Conservation (phyloP, 2,113 vertebrate genomes). For the Syngnathus floridae region DNA sequence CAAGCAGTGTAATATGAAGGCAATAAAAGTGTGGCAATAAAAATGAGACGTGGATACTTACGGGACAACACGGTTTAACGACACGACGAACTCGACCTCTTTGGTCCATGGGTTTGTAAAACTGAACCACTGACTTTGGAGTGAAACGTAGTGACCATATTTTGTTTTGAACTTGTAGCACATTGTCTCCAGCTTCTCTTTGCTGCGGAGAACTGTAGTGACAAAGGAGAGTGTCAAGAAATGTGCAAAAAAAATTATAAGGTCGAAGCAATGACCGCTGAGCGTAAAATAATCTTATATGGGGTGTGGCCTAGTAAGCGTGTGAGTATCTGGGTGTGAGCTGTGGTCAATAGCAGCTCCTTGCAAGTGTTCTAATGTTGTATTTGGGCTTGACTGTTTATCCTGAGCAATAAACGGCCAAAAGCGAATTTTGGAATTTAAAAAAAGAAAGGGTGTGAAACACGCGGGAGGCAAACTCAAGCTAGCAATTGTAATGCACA, state of each 20-base stretch:
- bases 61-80: constrained; percentile 77
- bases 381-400: no score
- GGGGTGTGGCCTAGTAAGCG: no score
- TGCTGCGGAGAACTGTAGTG: constrained; percentile 76
- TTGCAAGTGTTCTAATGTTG: no score
- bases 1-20: not conserved
- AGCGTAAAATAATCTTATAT: no score
- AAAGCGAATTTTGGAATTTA: not conserved
- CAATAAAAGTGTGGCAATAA: not conserved
- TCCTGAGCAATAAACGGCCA: no score
- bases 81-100: constrained; percentile 85
- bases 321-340: no score
- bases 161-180: constrained; percentile 84
- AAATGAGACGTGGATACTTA: constrained; percentile 64
- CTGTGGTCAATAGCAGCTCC: no score
- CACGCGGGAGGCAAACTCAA: no score
- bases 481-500: no score
- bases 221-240: constrained; percentile 12
- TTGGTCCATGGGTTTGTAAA: constrained; percentile 89
- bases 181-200: constrained; percentile 80
- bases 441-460: not conserved
- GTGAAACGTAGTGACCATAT: constrained; percentile 75
- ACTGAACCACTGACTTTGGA: constrained; percentile 84
- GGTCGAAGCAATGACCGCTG: no score
- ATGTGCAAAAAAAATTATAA: not conserved